Evolutionary conservation across 2,888 invertebrate genomes (phyloP), one percentile per base, ranked within the genome.

Genomic region (Lomographa bimaculata): DNA sequence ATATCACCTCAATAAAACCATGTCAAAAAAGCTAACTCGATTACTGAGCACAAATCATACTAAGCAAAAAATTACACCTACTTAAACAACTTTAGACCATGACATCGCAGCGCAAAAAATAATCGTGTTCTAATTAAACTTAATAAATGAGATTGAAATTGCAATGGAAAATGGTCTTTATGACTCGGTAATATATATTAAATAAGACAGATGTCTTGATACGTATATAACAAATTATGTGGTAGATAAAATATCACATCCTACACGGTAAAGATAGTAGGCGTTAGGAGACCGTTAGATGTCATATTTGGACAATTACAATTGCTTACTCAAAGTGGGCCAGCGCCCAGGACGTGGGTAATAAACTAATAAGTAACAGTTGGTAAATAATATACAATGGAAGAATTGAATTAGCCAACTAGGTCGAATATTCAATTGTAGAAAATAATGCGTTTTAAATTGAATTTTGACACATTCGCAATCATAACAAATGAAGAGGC

Each of bases 291-390:
- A 45, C 35, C 48, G 48, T 53, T 51, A 46, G 36, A 42, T 50
- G 51, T 58, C 60, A 59, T 64, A 70, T 77, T 74, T 72, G 63
- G 67, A 68, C 74, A 74, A 78, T 79, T 69, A 64, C 54, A 59
- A 57, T 71, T 64, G 71, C 70, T 56, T 51, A 56, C 27, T 48
- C 46, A 46, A 78, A 72, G 66, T 77, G 56, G 79, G 75, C 52
- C 76, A 64, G 50, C 64, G 56, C 68, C 70, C 74, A 65, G 68
- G 70, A 72, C 60, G 45, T 64, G 63, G 61, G 54, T 61, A 53
- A 64, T 59, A n/a, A n/a, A n/a, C n/a, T n/a, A n/a, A n/a, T n/a
- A n/a, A n/a, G n/a, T n/a, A 50, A 43, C 48, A 50, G 60, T 60
- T 63, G 60, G 57, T 50, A 56, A 56, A 60, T 66, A 64, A 57